Evolutionary conservation across 2,113 vertebrate species (phyloP), one percentile per base, ranked within the genome.

Genomic region (Clarias batrachus): DNA sequence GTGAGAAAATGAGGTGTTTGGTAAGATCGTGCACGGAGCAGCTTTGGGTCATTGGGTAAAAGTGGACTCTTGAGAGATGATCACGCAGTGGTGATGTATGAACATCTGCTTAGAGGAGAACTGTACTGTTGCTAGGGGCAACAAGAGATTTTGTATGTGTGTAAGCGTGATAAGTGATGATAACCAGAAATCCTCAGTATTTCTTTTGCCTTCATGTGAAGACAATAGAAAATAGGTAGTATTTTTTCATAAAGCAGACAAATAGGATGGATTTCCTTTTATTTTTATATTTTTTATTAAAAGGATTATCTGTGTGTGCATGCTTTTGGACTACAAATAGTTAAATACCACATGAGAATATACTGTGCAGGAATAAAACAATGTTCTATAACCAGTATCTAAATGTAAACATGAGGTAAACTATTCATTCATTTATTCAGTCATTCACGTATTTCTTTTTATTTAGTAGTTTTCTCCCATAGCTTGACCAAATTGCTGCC

Each of bases 101-200:
- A 33, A 80, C 81, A 66, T 59, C 68, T 70, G 62, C 52, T n/a
- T 76, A 7, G 41, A n/a, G n/a, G 33, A 81, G 33, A 66, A 57
- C 48, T 41, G 71, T 23, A 8, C 48, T 59, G 59, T 84, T 37
- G 62, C 68, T 3, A 30, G 41, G n/a, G 37, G 63, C 77, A 65
- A 79, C 62, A 4, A 48, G 74, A 57, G 52, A 33, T 76, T 17
- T 48, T 88, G 37, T 74, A 62, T 41, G 37, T 48, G 57, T 79
- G 57, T 25, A 60, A 83, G 1, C 6, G 52, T 86, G 87, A 83
- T 74, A 83, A 78, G 85, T 86, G 74, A 89, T 86, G 37, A 81
- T 81, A 84, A 25, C 74, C 81, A 86, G 84, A 83, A 74, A 80
- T 73, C 17, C 70, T 37, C 19, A 73, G 56, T n/a, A 54, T 77